Evolutionary conservation across 2,797 vertebrate genomes (phyloP).

Genomic region (Spheniscus humboldti): DNA sequence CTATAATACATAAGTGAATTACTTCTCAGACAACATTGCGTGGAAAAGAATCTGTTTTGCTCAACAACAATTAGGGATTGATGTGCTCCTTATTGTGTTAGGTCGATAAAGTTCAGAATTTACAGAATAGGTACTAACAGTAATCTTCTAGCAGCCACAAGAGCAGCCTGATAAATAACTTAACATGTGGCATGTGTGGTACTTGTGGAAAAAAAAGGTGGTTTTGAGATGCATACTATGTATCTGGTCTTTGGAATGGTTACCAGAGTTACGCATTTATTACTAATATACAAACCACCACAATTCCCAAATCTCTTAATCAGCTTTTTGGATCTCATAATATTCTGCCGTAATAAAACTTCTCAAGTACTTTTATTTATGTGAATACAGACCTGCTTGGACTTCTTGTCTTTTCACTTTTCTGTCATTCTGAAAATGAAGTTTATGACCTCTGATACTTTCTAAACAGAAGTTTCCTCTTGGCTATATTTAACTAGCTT

Average conservation of each 20-base stretch:
- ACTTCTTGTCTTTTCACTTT: not conserved
- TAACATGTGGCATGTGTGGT: not conserved
- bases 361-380: not conserved
- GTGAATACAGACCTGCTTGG: not conserved
- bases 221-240: not conserved
- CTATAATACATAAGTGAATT: not conserved
- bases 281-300: not conserved
- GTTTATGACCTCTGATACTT: not conserved
- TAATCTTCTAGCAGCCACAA: not conserved
- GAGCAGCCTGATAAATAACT: not conserved
- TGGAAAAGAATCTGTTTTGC: not conserved
- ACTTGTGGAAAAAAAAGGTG: not conserved
- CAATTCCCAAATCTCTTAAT: not conserved
- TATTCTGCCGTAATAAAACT: not conserved
- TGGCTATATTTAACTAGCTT: not conserved
- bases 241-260: not conserved
- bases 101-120: not conserved
- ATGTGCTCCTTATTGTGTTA: not conserved
- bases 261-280: not conserved
- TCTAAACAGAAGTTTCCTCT: not conserved
- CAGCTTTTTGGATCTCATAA: not conserved
- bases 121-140: not conserved
- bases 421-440: not conserved
- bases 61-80: not conserved
- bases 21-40: not conserved